phyloP scores from a whole-genome alignment of 2,888 invertebrate genomes.

The Matsumyia berberina region DNA sequence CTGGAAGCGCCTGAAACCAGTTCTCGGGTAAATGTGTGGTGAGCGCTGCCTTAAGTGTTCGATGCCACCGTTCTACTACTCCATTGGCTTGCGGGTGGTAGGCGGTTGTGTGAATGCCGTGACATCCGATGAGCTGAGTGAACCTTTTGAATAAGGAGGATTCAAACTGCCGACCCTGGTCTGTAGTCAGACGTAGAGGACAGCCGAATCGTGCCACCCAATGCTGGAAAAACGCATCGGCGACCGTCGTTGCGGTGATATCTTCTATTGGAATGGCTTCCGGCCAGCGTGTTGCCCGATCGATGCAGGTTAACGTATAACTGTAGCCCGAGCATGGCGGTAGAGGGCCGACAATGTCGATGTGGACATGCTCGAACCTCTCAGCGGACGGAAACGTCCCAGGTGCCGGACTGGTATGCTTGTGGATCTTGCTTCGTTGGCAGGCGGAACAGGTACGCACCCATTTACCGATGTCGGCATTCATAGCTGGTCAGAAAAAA shows the following conservation, averaged over 20 bases:
- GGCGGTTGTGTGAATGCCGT: background rate
- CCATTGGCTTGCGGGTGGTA: background rate
- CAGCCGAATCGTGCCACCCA: slow-evolving; percentile 79
- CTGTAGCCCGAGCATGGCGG: background rate
- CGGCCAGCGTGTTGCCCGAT: slow-evolving; percentile 12
- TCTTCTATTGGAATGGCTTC: slow-evolving; percentile 35
- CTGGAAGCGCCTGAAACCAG: background rate
- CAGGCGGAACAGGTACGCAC: background rate
- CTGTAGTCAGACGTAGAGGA: background rate
- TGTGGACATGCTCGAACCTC: background rate
- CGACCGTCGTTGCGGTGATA: slow-evolving; percentile 74
- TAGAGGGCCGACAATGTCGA: slow-evolving; percentile 4
- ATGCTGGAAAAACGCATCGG: background rate
- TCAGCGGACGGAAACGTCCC: slow-evolving; percentile 4
- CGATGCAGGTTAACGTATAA: slow-evolving; percentile 1
- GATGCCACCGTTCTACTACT: background rate
- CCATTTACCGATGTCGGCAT: slow-evolving; percentile 42
- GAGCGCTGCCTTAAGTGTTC: background rate
- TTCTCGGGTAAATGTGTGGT: background rate
- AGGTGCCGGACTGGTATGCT: slow-evolving; percentile 2
- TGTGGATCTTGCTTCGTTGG: slow-evolving; percentile 2
- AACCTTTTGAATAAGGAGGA: slow-evolving; percentile 78
- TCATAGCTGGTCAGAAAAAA: slow-evolving; percentile 70
- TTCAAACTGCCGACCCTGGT: slow-evolving; percentile 81
- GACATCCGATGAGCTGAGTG: slow-evolving; percentile 77